These are phyloP conservation scores for Trogon surrucura DNA, from an alignment of 2,113 vertebrate species.

Conservation along the genomic window DNA sequence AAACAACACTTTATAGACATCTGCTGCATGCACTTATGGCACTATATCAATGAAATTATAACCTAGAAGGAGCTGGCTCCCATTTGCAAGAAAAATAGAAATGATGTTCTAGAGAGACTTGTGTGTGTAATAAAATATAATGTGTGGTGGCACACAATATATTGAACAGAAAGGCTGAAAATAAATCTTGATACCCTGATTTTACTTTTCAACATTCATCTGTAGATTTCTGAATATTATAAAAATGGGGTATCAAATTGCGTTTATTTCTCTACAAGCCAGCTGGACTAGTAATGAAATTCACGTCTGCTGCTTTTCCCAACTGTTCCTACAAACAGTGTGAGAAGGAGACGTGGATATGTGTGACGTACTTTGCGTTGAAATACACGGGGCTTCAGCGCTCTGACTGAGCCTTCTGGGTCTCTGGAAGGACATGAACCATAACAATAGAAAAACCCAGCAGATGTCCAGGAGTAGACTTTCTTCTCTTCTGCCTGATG, in stretches of 20 bases:
- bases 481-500: not conserved
- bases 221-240: not conserved
- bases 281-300: not conserved
- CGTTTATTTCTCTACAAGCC: not conserved
- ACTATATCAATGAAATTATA: not conserved
- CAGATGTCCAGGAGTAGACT: not conserved
- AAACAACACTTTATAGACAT: not conserved
- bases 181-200: not conserved
- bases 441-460: not conserved
- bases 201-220: not conserved
- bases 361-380: not conserved
- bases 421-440: not conserved
- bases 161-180: not conserved
- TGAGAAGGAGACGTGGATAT: not conserved
- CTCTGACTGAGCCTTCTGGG: not conserved
- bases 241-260: not conserved
- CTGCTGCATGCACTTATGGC: not conserved
- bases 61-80: not conserved
- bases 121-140: constrained; percentile 2
- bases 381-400: not conserved
- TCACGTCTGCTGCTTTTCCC: not conserved
- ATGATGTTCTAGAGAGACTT: not conserved
- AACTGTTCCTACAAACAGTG: not conserved
- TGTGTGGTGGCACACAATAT: not conserved
- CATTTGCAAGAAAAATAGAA: constrained; percentile 16